phyloP scores from a whole-genome alignment of 2,113 vertebrate species.

The Grallaria varia region DNA sequence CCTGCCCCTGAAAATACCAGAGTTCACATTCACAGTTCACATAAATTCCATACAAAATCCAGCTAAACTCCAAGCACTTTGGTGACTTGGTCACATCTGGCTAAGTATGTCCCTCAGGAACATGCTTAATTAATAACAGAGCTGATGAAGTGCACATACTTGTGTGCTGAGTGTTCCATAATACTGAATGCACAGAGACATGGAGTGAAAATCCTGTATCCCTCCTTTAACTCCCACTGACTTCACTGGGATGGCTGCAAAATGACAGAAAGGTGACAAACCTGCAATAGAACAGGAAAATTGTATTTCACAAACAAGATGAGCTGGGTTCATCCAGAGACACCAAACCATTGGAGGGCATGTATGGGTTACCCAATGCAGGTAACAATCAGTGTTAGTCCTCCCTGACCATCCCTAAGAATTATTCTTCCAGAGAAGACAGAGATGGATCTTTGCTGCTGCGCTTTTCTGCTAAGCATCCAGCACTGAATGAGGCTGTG shows the following conservation, averaged over 20 bases:
- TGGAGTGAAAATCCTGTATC: slow-evolving; percentile 25
- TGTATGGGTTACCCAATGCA: neutral
- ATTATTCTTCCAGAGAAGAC: neutral
- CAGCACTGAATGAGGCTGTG: neutral
- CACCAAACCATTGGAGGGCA: neutral
- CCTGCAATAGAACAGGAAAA: neutral
- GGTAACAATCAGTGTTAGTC: neutral
- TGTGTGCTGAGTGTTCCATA: slow-evolving; percentile 57
- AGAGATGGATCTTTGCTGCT: neutral
- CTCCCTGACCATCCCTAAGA: neutral
- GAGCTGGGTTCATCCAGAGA: neutral
- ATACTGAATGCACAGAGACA: neutral
- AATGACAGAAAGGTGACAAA: slow-evolving; percentile 3
- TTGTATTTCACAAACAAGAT: neutral
- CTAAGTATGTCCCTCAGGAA: slow-evolving; percentile 3
- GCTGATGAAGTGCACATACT: slow-evolving; percentile 44
- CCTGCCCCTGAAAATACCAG: neutral
- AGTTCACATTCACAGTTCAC: neutral
- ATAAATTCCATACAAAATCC: slow-evolving; percentile 42
- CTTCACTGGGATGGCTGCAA: neutral
- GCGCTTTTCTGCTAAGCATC: neutral
- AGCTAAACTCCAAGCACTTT: neutral
- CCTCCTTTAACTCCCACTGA: neutral
- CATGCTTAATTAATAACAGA: slow-evolving; percentile 49
- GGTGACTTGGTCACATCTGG: slow-evolving; percentile 55